Evolutionary conservation across 2,113 vertebrate genomes (phyloP).

Genomic region (Hypanus sabinus): DNA sequence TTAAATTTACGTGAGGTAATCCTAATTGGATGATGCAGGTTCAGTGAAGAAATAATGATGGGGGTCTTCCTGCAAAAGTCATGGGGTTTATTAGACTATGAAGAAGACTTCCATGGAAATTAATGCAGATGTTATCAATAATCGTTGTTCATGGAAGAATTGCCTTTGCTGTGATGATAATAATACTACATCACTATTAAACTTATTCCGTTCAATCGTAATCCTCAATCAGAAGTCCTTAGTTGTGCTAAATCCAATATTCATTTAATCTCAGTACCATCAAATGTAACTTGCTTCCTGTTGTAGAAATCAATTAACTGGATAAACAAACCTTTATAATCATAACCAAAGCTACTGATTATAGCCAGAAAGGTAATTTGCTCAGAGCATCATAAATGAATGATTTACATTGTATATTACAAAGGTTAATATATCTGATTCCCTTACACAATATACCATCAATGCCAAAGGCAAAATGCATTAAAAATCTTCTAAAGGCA

Average conservation of each 20-base stretch:
- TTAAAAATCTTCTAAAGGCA: background rate
- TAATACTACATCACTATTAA: too few relatives aligned
- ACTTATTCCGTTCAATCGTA: too few relatives aligned
- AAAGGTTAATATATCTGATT: background rate
- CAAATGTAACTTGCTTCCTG: background rate
- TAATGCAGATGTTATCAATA: too few relatives aligned
- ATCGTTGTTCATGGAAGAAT: too few relatives aligned
- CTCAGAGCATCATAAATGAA: background rate
- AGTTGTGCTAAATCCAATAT: background rate
- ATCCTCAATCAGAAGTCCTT: background rate
- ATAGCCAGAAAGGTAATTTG: background rate
- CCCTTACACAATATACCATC: background rate
- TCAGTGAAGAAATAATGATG: too few relatives aligned
- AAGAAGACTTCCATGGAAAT: too few relatives aligned
- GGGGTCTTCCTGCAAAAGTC: too few relatives aligned
- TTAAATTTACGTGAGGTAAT: too few relatives aligned
- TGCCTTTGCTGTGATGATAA: too few relatives aligned
- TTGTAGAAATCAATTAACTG: background rate
- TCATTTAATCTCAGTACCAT: background rate
- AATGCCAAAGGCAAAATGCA: background rate
- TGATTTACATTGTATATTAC: background rate
- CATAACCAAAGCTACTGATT: background rate
- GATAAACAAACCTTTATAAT: background rate
- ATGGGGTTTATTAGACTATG: too few relatives aligned
- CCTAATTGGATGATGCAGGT: too few relatives aligned